Conservation (phyloP, 2,888 invertebrate genomes). For the Bhutanitis thaidina region DNA sequence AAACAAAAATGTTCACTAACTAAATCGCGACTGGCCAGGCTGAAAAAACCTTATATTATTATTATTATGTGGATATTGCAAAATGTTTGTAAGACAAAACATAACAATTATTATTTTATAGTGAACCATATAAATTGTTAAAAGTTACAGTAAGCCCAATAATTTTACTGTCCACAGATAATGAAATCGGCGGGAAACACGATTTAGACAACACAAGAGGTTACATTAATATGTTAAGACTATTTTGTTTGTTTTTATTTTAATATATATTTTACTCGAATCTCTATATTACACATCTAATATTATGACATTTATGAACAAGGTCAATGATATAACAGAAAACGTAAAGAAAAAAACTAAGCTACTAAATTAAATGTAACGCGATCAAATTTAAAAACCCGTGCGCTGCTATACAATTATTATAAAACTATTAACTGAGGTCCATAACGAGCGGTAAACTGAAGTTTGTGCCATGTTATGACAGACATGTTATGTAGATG, state of each 20-base stretch:
- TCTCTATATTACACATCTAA: constrained; percentile 69
- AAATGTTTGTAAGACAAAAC: background rate
- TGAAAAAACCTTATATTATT: constrained; percentile 6
- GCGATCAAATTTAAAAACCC: constrained; percentile 41
- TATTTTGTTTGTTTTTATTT: constrained; percentile 35
- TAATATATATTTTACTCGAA: constrained; percentile 54
- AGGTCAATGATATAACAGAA: constrained; percentile 55
- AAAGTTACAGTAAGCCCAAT: too few relatives aligned
- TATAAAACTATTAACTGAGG: constrained; percentile 23
- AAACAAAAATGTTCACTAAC: background rate
- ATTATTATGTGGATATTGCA: constrained; percentile 7
- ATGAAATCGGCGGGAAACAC: constrained; percentile 34
- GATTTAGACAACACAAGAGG: constrained; percentile 40
- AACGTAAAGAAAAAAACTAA: constrained; percentile 38
- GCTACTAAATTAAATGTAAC: constrained; percentile 48
- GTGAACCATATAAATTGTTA: background rate
- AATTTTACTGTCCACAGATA: constrained; percentile 23
- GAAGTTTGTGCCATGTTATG: constrained; percentile 42
- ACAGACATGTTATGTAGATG: background rate
- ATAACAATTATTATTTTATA: background rate
- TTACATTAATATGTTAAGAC: constrained; percentile 39
- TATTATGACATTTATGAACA: constrained; percentile 69
- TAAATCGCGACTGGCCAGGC: constrained; percentile 24
- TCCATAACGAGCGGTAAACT: constrained; percentile 25
- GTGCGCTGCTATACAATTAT: constrained; percentile 45